phyloP scores from a whole-genome alignment of 2,113 vertebrate species.

The Triplophysa siluroides region DNA sequence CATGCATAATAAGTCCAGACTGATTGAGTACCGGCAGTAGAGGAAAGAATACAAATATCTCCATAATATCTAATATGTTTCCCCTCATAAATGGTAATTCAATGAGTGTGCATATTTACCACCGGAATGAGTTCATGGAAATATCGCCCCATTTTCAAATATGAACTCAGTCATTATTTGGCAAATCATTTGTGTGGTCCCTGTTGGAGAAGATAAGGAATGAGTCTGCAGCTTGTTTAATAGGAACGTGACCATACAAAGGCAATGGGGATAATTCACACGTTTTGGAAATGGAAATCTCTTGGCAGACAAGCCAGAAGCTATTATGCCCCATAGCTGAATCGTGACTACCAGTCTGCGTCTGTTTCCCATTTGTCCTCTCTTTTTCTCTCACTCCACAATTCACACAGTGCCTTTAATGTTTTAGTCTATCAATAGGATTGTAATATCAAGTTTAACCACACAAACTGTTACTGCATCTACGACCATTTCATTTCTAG shows the following conservation, averaged over 20 bases:
- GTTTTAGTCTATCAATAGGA: slow-evolving; percentile 60
- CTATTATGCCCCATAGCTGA: slow-evolving; percentile 58
- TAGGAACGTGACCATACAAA: slow-evolving; percentile 59
- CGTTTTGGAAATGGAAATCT: slow-evolving; percentile 62
- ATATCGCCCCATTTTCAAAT: slow-evolving; percentile 49
- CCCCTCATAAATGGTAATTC: slow-evolving; percentile 44
- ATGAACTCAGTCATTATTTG: slow-evolving; percentile 47
- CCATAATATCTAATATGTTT: slow-evolving; percentile 33
- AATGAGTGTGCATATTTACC: slow-evolving; percentile 28
- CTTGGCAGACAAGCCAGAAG: slow-evolving; percentile 51
- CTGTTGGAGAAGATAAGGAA: slow-evolving; percentile 52
- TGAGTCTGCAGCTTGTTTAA: slow-evolving; percentile 52
- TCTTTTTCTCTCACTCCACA: slow-evolving; percentile 41
- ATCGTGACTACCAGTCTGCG: slow-evolving; percentile 63
- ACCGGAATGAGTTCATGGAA: slow-evolving; percentile 26
- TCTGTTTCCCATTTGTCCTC: slow-evolving; percentile 54
- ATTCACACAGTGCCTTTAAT: slow-evolving; percentile 48
- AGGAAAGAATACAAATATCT: slow-evolving; percentile 13
- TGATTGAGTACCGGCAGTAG: neutral
- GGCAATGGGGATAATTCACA: slow-evolving; percentile 60
- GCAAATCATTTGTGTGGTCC: slow-evolving; percentile 54
- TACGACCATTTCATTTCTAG: slow-evolving; percentile 2
- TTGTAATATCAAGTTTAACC: neutral
- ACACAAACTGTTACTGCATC: neutral
- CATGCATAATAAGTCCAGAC: slow-evolving; percentile 22